Evolutionary conservation across 2,113 vertebrate species (phyloP).

Genomic region (Brachyhypopomus occidentalis): DNA sequence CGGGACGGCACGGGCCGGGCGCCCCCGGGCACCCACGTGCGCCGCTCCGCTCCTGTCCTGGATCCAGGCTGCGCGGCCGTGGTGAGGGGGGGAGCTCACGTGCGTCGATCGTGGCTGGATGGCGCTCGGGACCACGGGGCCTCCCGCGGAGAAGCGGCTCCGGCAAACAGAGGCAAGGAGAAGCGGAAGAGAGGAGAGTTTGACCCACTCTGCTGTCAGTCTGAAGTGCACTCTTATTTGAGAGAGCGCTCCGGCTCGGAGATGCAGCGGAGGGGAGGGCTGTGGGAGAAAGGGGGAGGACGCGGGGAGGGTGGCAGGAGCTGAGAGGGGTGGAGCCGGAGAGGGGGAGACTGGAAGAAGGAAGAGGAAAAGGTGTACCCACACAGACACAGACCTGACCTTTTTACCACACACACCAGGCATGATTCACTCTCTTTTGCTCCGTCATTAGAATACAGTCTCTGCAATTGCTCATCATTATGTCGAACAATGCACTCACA

Average conservation of each 20-base stretch:
- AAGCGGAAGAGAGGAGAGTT: constrained; percentile 67
- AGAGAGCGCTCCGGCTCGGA: constrained; percentile 6
- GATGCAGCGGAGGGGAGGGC: constrained; percentile 53
- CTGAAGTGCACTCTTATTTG: constrained; percentile 35
- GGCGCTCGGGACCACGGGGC: too few species aligned
- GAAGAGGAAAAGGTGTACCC: not conserved
- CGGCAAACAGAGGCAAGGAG: constrained; percentile 41
- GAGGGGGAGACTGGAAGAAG: not conserved
- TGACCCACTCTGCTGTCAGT: constrained; percentile 47
- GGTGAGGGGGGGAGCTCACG: too few species aligned
- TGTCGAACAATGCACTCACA: not conserved
- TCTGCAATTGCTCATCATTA: not conserved
- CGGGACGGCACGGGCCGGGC: constrained; percentile 60
- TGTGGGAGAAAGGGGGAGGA: not conserved
- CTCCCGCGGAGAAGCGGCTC: constrained; percentile 50
- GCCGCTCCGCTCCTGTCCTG: constrained; percentile 62
- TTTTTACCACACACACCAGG: not conserved
- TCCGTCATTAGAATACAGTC: not conserved
- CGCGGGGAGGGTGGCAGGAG: constrained; percentile 19
- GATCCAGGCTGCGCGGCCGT: constrained; percentile 69
- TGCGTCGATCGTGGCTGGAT: too few species aligned
- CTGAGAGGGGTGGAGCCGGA: constrained; percentile 18
- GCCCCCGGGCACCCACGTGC: constrained; percentile 61
- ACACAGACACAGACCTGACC: not conserved
- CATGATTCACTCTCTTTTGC: not conserved